phyloP scores from a whole-genome alignment of 1,140 invertebrate genomes.

The Amphibalanus amphitrite region DNA sequence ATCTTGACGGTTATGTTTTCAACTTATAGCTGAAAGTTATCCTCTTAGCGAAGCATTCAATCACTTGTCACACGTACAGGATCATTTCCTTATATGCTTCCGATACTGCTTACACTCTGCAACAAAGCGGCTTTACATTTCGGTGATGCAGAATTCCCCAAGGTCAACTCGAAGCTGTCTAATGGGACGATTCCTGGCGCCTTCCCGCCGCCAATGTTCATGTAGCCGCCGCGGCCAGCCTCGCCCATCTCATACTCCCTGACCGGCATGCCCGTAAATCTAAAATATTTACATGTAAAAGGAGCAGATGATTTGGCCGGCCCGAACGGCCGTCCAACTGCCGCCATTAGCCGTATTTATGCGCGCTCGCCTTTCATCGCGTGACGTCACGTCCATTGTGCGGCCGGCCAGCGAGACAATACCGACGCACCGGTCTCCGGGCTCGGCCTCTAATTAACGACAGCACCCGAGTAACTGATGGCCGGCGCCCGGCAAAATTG shows the following conservation, averaged over 20 bases:
- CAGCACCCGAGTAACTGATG: neutral
- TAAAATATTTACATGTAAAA: slow-evolving; percentile 1
- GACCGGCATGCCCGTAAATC: slow-evolving; percentile 11
- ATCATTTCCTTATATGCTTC: too few species aligned
- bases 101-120: too few species aligned
- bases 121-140: too few species aligned
- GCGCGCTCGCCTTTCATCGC: neutral
- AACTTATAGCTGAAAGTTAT: too few species aligned
- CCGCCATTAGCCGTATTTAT: neutral
- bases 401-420: neutral
- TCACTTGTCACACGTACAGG: too few species aligned
- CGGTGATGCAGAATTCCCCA: too few species aligned
- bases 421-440: neutral
- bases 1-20: too few species aligned
- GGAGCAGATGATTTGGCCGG: neutral
- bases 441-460: neutral
- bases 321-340: neutral
- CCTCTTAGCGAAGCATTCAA: too few species aligned
- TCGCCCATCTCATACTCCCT: neutral
- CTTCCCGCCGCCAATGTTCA: neutral
- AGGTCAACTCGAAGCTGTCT: neutral
- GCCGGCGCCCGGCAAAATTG: neutral
- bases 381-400: neutral
- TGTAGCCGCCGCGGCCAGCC: neutral
- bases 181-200: neutral